Evolutionary conservation across 2,113 vertebrate species (phyloP).

Genomic region (Natator depressus): DNA sequence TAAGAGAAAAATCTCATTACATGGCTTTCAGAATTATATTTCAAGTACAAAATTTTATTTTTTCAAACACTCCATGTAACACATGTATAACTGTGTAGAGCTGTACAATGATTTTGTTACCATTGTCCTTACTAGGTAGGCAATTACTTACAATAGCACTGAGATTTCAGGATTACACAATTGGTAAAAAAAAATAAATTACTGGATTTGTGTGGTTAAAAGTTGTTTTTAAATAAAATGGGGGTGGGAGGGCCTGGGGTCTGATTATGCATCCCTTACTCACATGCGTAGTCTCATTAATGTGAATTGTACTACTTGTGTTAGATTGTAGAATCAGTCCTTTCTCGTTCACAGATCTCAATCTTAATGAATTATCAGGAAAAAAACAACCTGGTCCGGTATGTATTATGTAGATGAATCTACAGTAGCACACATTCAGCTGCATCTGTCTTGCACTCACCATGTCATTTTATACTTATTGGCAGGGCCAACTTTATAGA

Average conservation of each 20-base stretch:
- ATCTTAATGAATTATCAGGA: neutral
- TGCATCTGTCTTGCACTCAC: neutral
- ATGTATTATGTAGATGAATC: neutral
- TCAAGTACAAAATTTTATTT: neutral
- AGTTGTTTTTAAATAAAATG: neutral
- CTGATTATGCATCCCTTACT: neutral
- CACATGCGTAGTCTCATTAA: neutral
- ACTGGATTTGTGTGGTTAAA: neutral
- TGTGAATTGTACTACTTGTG: neutral
- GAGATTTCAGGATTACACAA: neutral
- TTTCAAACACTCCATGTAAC: neutral
- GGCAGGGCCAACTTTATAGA: neutral
- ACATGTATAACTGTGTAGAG: neutral
- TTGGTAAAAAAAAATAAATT: neutral
- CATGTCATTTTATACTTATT: neutral
- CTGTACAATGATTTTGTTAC: neutral
- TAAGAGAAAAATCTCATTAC: neutral
- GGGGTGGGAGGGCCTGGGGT: neutral
- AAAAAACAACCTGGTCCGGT: fast-evolving
- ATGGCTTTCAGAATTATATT: neutral
- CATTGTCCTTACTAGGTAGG: neutral
- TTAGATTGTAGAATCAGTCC: neutral
- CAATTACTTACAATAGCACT: neutral
- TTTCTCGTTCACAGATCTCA: neutral
- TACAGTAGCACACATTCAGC: fast-evolving